Evolutionary conservation across 1,140 invertebrate species (phyloP).

Genomic region (Trichonephila clavata): DNA sequence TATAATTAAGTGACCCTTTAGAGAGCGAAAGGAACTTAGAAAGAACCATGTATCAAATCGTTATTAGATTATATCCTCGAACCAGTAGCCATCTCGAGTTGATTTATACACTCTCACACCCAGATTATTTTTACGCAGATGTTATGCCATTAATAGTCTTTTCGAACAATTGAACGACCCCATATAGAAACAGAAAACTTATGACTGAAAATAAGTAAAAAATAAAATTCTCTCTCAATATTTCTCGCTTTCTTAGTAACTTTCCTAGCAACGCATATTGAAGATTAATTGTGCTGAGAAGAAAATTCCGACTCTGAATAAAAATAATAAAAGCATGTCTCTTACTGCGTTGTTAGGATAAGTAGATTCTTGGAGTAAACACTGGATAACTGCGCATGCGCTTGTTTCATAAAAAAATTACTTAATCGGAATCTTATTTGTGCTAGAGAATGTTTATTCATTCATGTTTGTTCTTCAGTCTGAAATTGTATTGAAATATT

Average conservation of each 20-base stretch:
- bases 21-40: neutral
- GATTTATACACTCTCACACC: conserved; percentile 16
- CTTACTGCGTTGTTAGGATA: neutral
- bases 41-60: conserved; percentile 4
- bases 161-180: conserved; percentile 17
- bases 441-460: too few relatives aligned
- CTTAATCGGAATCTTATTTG: too few relatives aligned
- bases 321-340: conserved; percentile 14
- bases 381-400: neutral
- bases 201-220: neutral
- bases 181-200: neutral
- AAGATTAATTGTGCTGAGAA: conserved; percentile 56
- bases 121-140: conserved; percentile 38
- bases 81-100: neutral
- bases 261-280: neutral
- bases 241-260: neutral
- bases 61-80: conserved; percentile 27
- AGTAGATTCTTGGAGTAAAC: neutral
- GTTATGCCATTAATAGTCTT: conserved; percentile 32
- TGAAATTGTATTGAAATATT: too few relatives aligned
- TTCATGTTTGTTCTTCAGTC: too few relatives aligned
- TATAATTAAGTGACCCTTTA: neutral
- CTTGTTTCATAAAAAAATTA: too few relatives aligned
- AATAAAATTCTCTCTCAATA: conserved; percentile 2
- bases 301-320: neutral